Evolutionary conservation across 2,797 vertebrate genomes (phyloP).

Genomic region (Acipenser transmontanus): DNA sequence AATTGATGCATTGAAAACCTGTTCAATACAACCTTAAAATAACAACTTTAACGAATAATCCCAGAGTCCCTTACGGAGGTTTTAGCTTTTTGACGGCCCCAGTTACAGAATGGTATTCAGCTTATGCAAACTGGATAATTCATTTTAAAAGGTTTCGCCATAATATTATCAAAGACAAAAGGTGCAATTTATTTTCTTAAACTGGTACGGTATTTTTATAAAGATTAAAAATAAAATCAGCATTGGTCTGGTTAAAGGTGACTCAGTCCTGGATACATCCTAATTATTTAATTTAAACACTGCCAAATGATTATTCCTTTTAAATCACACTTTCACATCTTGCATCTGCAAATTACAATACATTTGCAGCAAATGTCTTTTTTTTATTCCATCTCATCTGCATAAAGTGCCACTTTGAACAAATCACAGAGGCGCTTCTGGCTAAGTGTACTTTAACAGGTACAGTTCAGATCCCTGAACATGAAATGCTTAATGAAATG

Average conservation of each 20-base stretch:
- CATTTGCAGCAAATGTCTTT: slow-evolving; percentile 44
- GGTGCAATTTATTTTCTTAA: not conserved
- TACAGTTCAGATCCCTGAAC: slow-evolving; percentile 35
- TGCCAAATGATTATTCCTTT: slow-evolving; percentile 45
- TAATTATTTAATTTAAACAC: slow-evolving; percentile 47
- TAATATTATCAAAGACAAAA: no score
- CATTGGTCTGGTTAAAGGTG: slow-evolving; percentile 17
- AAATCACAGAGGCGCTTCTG: slow-evolving; percentile 56
- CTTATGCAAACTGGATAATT: no score
- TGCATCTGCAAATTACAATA: slow-evolving; percentile 41
- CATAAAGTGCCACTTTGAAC: slow-evolving; percentile 52
- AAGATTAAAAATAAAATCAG: not conserved
- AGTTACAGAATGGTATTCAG: no score
- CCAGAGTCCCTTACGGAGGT: no score
- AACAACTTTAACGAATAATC: no score
- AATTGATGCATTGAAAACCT: no score
- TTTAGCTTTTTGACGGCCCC: no score
- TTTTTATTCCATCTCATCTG: slow-evolving; percentile 45
- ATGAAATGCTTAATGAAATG: slow-evolving; percentile 44
- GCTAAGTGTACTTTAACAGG: slow-evolving; percentile 37
- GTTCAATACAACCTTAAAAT: no score
- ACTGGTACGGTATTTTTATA: not conserved
- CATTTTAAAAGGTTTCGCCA: no score
- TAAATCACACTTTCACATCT: slow-evolving; percentile 45
- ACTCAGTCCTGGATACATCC: slow-evolving; percentile 35